Percentiles rank a stretch among this genome's conserved stretches.
Conservation (phyloP, 1,140 invertebrate genomes). For the Phortica variegata region DNA sequence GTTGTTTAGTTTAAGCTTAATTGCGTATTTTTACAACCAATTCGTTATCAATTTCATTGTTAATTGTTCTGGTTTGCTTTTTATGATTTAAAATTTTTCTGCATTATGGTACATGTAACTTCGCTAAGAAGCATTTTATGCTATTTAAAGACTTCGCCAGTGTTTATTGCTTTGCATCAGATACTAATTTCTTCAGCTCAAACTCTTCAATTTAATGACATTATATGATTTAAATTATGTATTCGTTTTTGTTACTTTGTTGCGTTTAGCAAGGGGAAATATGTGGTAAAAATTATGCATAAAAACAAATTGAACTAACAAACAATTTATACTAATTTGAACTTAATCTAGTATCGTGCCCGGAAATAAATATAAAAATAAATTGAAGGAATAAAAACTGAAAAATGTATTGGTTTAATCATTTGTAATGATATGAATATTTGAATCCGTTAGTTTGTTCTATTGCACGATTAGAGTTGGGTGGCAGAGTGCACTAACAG, state of each 20-base stretch:
- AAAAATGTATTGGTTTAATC: too few relatives aligned
- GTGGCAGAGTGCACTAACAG: neutral
- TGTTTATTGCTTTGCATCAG: constrained; percentile 41
- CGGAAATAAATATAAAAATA: too few relatives aligned
- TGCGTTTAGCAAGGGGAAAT: constrained; percentile 12
- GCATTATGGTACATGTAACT: constrained; percentile 1
- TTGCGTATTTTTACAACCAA: constrained; percentile 33
- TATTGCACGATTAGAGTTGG: neutral
- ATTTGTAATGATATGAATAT: too few relatives aligned
- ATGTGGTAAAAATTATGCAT: too few relatives aligned
- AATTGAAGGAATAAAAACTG: too few relatives aligned
- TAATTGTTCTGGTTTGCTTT: constrained; percentile 8
- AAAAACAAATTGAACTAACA: too few relatives aligned
- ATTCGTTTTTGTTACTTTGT: constrained; percentile 7
- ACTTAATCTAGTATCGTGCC: too few relatives aligned
- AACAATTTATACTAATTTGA: too few relatives aligned
- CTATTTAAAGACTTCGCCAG: constrained; percentile 44
- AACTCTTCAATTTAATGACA: too few relatives aligned
- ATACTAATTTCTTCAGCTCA: too few relatives aligned
- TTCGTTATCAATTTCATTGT: constrained; percentile 9
- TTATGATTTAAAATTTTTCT: neutral
- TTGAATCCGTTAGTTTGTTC: too few relatives aligned
- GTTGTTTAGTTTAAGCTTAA: constrained; percentile 23
- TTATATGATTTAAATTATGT: too few relatives aligned
- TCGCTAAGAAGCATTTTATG: constrained; percentile 44